Percentiles rank a stretch among this genome's conserved stretches.
Conservation (phyloP, 2,797 vertebrate genomes). For the Sylvilagus floridanus region DNA sequence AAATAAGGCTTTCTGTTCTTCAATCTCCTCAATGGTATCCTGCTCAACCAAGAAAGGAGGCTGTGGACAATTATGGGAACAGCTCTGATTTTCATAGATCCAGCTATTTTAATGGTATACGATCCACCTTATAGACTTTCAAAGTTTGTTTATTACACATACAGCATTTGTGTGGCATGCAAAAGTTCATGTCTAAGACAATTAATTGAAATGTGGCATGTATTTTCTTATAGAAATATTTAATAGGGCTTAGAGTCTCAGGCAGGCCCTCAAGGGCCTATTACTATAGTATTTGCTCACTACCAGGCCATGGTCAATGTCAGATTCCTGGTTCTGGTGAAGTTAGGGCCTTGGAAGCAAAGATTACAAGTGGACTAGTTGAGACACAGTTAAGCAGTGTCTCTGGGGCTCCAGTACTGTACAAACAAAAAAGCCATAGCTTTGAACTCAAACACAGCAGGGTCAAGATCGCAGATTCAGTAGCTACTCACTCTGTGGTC, state of each 20-base stretch:
- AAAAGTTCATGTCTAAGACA: neutral
- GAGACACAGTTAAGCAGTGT: neutral
- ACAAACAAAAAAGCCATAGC: neutral
- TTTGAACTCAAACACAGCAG: neutral
- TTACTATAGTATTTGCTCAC: neutral
- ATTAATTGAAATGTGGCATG: neutral
- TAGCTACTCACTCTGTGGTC: neutral
- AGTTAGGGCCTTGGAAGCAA: neutral
- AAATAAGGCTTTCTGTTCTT: neutral
- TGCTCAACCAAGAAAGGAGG: neutral
- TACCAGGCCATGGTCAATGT: neutral
- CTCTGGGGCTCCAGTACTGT: neutral
- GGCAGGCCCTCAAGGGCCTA: neutral
- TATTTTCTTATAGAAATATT: neutral
- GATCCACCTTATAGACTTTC: conserved; percentile 1
- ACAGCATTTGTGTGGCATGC: neutral
- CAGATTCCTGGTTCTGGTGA: neutral
- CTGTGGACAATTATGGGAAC: neutral
- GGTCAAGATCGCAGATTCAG: neutral
- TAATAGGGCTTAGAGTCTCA: neutral
- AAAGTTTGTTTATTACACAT: neutral
- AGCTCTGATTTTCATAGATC: neutral
- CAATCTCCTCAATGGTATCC: neutral
- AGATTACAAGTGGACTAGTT: neutral
- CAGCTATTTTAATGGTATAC: neutral